Evolutionary conservation across 2,888 invertebrate species (phyloP).

Genomic region (Notodonta ziczac): DNA sequence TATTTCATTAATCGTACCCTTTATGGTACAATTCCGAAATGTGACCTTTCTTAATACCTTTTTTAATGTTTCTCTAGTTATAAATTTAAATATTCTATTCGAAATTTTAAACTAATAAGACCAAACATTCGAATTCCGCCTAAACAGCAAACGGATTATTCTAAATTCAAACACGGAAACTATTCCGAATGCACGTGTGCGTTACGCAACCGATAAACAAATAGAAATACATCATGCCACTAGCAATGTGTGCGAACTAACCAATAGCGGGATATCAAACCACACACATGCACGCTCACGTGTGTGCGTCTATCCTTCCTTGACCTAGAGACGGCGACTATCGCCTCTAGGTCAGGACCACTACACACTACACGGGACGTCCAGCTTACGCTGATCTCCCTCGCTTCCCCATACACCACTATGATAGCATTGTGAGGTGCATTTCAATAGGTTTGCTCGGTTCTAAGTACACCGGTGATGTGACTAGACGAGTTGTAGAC

Average conservation of each 20-base stretch:
- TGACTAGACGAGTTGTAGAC: slow-evolving; percentile 79
- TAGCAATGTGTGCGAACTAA: slow-evolving; percentile 3
- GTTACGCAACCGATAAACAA: slow-evolving; percentile 9
- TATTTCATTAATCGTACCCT: no score
- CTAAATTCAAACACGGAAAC: slow-evolving; percentile 32
- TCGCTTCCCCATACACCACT: slow-evolving; percentile 30
- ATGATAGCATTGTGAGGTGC: slow-evolving; percentile 35
- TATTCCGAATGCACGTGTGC: slow-evolving; percentile 21
- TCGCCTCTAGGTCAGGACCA: slow-evolving; percentile 81
- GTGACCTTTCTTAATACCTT: no score
- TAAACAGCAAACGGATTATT: slow-evolving; percentile 23
- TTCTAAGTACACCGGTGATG: slow-evolving; percentile 54
- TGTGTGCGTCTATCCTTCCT: slow-evolving; percentile 82
- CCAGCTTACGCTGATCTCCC: slow-evolving; percentile 52
- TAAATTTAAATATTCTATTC: not conserved
- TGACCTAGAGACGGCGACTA: slow-evolving; percentile 81
- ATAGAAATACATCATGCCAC: not conserved
- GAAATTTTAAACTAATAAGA: slow-evolving; percentile 13
- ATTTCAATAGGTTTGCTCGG: slow-evolving; percentile 53
- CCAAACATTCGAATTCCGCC: slow-evolving; percentile 6
- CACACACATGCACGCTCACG: slow-evolving; percentile 19
- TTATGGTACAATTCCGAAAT: no score
- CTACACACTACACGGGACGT: slow-evolving; percentile 69
- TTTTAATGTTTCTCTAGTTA: no score
- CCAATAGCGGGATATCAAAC: slow-evolving; percentile 7